A percentile compares a stretch with the other conserved stretches of the same genome.
Conservation (phyloP, 1,140 invertebrate species). For the Macrocentrus cingulum region DNA sequence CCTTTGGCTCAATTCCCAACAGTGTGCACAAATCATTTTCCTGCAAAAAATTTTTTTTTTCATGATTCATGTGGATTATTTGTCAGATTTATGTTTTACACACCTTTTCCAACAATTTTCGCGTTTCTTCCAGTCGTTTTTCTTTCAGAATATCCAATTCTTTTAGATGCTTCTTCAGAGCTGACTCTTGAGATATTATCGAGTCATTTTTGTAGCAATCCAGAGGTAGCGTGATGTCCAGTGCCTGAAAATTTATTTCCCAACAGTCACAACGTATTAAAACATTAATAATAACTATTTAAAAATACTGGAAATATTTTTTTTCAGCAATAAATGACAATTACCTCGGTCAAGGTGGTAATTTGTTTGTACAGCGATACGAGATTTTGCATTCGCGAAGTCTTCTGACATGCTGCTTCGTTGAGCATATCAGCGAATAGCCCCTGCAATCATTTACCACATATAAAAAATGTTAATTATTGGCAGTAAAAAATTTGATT, state of each 20-base stretch:
- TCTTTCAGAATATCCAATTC: conserved; percentile 40
- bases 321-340: not conserved
- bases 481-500: not conserved
- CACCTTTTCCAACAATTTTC: conserved; percentile 39
- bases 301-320: not conserved
- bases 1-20: conserved; percentile 34
- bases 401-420: not conserved
- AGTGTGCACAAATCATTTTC: conserved; percentile 38
- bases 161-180: conserved; percentile 36
- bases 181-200: conserved; percentile 37
- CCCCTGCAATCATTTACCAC: not conserved
- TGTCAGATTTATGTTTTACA: not conserved
- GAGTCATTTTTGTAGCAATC: conserved; percentile 39
- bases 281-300: not conserved
- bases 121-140: conserved; percentile 36
- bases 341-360: not conserved
- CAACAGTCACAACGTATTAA: too few species aligned
- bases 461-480: not conserved
- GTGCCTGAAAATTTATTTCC: conserved; percentile 35
- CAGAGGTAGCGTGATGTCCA: conserved; percentile 32
- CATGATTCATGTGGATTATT: too few species aligned
- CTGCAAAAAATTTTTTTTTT: conserved; percentile 27
- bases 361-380: not conserved
- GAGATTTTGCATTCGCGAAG: not conserved
- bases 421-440: not conserved